Conservation (phyloP, 1,140 invertebrate genomes). For the Drosophila sp. region DNA sequence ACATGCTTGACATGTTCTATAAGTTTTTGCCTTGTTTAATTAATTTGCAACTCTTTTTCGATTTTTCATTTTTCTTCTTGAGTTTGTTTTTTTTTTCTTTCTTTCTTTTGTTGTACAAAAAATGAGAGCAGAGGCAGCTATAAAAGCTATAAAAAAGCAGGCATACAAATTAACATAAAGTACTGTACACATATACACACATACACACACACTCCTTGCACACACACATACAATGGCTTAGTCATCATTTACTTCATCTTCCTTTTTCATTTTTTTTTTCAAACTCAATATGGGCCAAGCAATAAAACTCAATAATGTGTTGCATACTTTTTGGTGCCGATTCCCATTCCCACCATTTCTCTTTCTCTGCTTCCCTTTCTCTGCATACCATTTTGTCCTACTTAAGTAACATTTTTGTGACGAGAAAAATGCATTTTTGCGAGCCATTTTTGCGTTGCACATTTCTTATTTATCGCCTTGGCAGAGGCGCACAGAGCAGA, state of each 20-base stretch:
- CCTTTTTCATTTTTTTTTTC: constrained; percentile 55
- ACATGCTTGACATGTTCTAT: constrained; percentile 55
- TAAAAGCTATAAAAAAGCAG: constrained; percentile 43
- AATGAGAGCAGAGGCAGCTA: constrained; percentile 54
- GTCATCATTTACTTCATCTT: constrained; percentile 40
- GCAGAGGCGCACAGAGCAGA: not conserved
- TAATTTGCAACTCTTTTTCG: constrained; percentile 69
- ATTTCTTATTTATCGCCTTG: constrained; percentile 45
- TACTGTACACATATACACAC: constrained; percentile 32
- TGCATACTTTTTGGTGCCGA: constrained; percentile 60
- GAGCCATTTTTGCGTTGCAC: constrained; percentile 27
- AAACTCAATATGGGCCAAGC: constrained; percentile 50
- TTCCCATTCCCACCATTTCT: not conserved
- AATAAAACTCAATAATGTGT: constrained; percentile 74
- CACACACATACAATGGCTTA: constrained; percentile 44
- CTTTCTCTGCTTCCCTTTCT: not conserved
- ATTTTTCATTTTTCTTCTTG: not conserved
- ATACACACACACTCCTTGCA: constrained; percentile 15
- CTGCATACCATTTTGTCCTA: constrained; percentile 7
- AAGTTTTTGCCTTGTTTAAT: constrained; percentile 67
- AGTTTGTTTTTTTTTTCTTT: not conserved
- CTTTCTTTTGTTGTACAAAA: not conserved
- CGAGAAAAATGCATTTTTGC: constrained; percentile 49
- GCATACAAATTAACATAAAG: constrained; percentile 67
- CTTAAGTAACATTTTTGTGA: constrained; percentile 21